A percentile compares a stretch with the other conserved stretches of the same genome.
Evolutionary conservation across 2,797 vertebrate species (phyloP).

Genomic region (Rhinichthys osculus): DNA sequence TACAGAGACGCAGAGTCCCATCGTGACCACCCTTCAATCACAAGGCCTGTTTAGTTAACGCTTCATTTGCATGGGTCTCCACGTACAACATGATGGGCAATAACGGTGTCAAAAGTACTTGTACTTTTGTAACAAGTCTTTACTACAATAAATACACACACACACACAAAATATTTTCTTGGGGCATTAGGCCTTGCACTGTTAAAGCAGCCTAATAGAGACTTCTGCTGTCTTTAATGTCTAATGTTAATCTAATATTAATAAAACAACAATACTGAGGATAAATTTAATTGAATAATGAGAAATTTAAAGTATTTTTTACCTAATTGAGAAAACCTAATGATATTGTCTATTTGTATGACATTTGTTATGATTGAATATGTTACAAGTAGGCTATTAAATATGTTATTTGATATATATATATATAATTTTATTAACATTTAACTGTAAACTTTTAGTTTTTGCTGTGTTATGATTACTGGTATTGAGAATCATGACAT

Average conservation of each 20-base stretch:
- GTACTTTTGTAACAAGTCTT: neutral
- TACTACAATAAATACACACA: neutral
- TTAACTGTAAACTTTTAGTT: neutral
- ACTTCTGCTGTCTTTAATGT: neutral
- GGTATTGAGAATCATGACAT: constrained; percentile 5
- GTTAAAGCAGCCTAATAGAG: neutral
- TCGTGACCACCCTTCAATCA: constrained; percentile 60
- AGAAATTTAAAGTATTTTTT: neutral
- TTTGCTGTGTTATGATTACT: constrained; percentile 4
- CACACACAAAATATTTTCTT: neutral
- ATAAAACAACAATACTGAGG: neutral
- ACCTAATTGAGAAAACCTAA: neutral
- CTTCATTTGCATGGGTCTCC: constrained; percentile 57
- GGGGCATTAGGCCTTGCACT: neutral
- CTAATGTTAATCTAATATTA: neutral
- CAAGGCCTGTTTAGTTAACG: constrained; percentile 48
- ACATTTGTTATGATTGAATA: neutral
- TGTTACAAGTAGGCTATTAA: neutral
- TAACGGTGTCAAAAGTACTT: neutral
- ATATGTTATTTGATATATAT: no score
- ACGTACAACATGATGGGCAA: constrained; percentile 11
- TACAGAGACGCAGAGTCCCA: constrained; percentile 53
- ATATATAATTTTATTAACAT: no score
- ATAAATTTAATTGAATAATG: neutral
- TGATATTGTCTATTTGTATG: neutral